These are phyloP conservation scores for Drosophila bocqueti DNA, from an alignment of 1,140 invertebrate genomes.

Conservation along the genomic window DNA sequence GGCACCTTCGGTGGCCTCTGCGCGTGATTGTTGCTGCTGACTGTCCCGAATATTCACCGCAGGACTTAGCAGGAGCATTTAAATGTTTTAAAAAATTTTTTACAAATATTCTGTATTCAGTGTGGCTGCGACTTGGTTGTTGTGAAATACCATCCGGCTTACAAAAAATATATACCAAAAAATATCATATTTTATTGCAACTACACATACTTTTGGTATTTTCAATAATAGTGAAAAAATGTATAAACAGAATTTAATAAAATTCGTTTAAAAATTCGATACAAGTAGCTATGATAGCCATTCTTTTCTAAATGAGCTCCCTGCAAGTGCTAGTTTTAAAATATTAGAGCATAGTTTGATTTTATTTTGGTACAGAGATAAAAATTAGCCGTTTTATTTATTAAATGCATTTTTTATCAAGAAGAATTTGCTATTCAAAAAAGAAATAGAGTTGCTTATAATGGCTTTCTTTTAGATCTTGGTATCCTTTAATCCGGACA, in stretches of 20 bases:
- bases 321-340: neutral
- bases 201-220: neutral
- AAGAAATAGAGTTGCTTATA: neutral
- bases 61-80: constrained; percentile 36
- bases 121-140: constrained; percentile 2
- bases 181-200: neutral
- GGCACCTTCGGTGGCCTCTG: constrained; percentile 22
- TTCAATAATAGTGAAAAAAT: neutral
- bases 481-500: too few species aligned
- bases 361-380: neutral
- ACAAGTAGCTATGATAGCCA: neutral
- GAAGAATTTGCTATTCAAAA: neutral
- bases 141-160: constrained; percentile 4
- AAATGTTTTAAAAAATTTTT: constrained; percentile 40
- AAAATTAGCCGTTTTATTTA: too few species aligned
- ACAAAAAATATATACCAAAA: neutral
- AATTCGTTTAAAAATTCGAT: neutral
- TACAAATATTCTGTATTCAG: constrained; percentile 73
- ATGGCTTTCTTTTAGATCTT: neutral
- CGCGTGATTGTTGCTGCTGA: constrained; percentile 19
- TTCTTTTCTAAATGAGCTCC: neutral
- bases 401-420: too few species aligned
- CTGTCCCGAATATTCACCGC: constrained; percentile 5
- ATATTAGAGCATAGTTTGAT: fast-evolving
- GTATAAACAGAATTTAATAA: neutral